Evolutionary conservation across 2,797 vertebrate genomes (phyloP), one percentile per base, ranked within the genome.

Genomic region (Botia kubotai): DNA sequence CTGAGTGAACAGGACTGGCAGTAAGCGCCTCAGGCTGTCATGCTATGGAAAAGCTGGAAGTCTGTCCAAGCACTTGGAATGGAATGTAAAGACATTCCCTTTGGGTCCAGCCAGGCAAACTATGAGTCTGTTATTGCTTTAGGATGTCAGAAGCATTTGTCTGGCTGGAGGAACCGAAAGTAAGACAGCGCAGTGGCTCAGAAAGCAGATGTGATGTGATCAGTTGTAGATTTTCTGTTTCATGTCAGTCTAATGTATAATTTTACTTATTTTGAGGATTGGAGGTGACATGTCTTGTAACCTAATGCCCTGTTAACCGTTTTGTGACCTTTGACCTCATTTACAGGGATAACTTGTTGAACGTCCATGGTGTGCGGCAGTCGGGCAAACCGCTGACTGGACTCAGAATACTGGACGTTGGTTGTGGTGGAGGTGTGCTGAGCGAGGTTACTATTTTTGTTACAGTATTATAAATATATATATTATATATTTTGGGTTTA

Each of bases 401-500:
- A 62, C 85, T 96, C 75, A 92, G 89, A 83, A 94, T 99, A 83
- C 93, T 99, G 19, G 98, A 99, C 0, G 92, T 98, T 23, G 98
- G 98, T 89, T 99, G 97, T 66, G 98, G 98, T 0, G 97, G 98
- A 76, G 98, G 98, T 21, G 86, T 99, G 70, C 92, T 99, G 62
- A 92, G 95, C 77, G 98, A 99, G 95, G 98, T 99, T 92, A 73
- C 2, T 19, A 21, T 62, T 46, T 2, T 66, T 23, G 23, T 68
- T 43, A 63, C 8, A 17, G 57, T 68, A 52, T 52, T n/a, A n/a
- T n/a, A n/a, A n/a, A n/a, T n/a, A n/a, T n/a, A n/a, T n/a, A n/a
- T n/a, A n/a, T n/a, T n/a, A n/a, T n/a, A n/a, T n/a, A n/a, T n/a
- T 53, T 6, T 53, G 17, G 52, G 52, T 53, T 53, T n/a, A n/a